Evolutionary conservation across 2,888 invertebrate species (phyloP).

Genomic region (Archips xylosteana): DNA sequence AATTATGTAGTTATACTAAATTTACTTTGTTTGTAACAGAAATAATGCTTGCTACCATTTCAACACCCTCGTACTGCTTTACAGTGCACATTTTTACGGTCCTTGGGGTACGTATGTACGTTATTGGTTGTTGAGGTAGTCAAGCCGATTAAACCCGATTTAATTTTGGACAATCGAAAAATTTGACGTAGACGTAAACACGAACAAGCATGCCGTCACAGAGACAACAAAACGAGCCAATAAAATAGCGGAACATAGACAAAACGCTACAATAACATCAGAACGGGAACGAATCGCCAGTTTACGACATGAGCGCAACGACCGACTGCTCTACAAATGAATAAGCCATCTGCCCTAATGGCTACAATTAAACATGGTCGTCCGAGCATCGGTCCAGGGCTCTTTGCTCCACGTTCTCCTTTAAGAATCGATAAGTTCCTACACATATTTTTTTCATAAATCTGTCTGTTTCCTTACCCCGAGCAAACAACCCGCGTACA

Average conservation of each 20-base stretch:
- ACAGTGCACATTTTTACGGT: too few relatives aligned
- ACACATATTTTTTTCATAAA: constrained; percentile 45
- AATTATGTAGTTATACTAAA: constrained; percentile 69
- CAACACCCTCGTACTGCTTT: constrained; percentile 35
- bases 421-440: constrained; percentile 59
- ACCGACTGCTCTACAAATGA: constrained; percentile 85
- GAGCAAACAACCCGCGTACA: not conserved
- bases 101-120: too few relatives aligned
- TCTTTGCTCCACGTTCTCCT: constrained; percentile 68
- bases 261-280: constrained; percentile 85
- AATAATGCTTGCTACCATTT: constrained; percentile 54
- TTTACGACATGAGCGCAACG: constrained; percentile 84
- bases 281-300: constrained; percentile 84
- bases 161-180: constrained; percentile 36
- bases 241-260: constrained; percentile 84
- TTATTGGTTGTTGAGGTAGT: not conserved
- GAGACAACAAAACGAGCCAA: constrained; percentile 80
- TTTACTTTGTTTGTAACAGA: constrained; percentile 58
- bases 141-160: constrained; percentile 39
- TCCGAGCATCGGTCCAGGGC: constrained; percentile 62
- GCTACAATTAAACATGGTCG: constrained; percentile 84
- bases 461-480: not conserved
- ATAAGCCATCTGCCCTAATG: constrained; percentile 86
- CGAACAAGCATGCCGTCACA: constrained; percentile 65
- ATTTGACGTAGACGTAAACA: constrained; percentile 64